A percentile compares a stretch with the other conserved stretches of the same genome.
Evolutionary conservation across 1,140 invertebrate species (phyloP).

Genomic region (Fragariocoptes setiger): DNA sequence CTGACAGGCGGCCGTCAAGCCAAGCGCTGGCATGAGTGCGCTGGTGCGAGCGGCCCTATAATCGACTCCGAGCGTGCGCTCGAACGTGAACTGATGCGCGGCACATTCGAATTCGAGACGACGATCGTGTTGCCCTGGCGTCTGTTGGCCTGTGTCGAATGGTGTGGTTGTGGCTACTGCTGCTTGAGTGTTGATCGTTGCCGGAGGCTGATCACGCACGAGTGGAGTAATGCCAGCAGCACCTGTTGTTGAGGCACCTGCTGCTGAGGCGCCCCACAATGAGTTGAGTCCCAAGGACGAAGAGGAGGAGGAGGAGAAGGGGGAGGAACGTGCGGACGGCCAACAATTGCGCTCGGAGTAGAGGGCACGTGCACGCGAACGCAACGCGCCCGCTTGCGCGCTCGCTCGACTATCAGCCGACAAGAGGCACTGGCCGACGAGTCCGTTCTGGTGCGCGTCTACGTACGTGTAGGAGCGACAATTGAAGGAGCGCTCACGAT

Average conservation of each 20-base stretch:
- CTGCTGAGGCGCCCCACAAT: no score
- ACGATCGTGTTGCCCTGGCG: neutral
- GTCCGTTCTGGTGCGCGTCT: constrained; percentile 9
- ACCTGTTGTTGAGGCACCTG: neutral
- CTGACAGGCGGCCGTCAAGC: constrained; percentile 19
- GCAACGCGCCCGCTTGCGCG: constrained; percentile 16
- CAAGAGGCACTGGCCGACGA: constrained; percentile 15
- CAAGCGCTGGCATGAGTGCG: constrained; percentile 14
- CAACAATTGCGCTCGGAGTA: constrained; percentile 18
- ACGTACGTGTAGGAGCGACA: constrained; percentile 22
- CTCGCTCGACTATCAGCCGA: constrained; percentile 17
- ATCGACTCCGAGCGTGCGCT: constrained; percentile 18
- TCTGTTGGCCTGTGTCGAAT: neutral
- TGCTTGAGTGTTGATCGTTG: neutral
- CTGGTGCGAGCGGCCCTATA: constrained; percentile 11
- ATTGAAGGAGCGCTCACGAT: constrained; percentile 19
- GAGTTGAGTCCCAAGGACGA: no score
- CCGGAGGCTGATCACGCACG: neutral
- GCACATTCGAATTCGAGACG: constrained; percentile 8
- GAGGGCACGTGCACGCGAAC: constrained; percentile 15
- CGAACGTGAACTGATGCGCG: constrained; percentile 15
- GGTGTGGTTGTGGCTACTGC: neutral
- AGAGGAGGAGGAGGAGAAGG: no score
- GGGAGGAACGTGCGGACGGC: no score
- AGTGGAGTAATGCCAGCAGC: neutral